Percentiles rank a stretch among this genome's conserved stretches.
Evolutionary conservation across 2,888 invertebrate genomes (phyloP).

Genomic region (Portevinia maculata): DNA sequence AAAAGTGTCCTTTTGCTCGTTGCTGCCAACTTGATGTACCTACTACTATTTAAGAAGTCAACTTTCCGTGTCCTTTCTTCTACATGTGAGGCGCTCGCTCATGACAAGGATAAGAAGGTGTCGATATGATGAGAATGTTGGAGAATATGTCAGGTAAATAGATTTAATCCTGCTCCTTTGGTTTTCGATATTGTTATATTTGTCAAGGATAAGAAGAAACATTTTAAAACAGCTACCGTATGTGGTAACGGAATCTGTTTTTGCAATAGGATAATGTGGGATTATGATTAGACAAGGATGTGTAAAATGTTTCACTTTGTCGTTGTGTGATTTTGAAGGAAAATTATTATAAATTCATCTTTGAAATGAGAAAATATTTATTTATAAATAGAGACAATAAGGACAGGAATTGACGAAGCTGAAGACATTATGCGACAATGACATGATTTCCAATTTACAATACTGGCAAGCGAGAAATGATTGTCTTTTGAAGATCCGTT

Average conservation of each 20-base stretch:
- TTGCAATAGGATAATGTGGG: conserved; percentile 63
- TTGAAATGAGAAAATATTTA: no score
- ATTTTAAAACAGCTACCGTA: conserved; percentile 60
- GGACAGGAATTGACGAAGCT: not conserved
- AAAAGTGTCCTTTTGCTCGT: conserved; percentile 11
- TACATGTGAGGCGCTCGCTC: conserved; percentile 14
- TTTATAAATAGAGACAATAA: no score
- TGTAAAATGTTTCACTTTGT: conserved; percentile 8
- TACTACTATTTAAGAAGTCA: conserved; percentile 60
- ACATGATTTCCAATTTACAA: conserved; percentile 1
- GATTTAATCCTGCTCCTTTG: conserved; percentile 64
- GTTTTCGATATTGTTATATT: conserved; percentile 47
- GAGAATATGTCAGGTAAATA: conserved; percentile 71
- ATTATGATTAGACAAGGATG: conserved; percentile 50
- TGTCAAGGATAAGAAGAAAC: conserved; percentile 40
- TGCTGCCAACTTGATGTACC: no score
- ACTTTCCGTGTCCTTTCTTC: conserved; percentile 18
- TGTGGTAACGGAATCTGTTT: conserved; percentile 71
- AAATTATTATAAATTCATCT: not conserved
- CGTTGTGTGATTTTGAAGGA: not conserved
- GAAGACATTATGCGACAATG: conserved; percentile 6
- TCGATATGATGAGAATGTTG: conserved; percentile 38
- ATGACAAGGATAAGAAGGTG: conserved; percentile 39
- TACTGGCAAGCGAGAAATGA: conserved; percentile 5
- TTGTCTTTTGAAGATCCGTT: conserved; percentile 17